Base-by-base conservation (phyloP, 2,888 invertebrate genomes). In the Didymodactylos carnosus region DNA sequence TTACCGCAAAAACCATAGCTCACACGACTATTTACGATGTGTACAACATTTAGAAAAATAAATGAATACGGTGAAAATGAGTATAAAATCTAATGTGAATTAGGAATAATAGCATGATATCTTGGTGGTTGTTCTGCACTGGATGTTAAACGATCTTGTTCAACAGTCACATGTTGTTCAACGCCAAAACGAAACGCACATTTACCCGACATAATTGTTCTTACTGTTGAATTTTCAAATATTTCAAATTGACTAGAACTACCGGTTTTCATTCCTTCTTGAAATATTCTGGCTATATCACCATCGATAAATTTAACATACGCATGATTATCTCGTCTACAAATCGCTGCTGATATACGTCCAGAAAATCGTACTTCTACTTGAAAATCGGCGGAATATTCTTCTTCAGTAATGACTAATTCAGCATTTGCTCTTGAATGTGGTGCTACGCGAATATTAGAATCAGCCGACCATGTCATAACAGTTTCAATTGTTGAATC, bases 381-480 rank as follows among this genome's bases (percentile, higher is more conserved):
- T 19, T 29, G 19, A 35, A 62, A 62, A 62, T 62, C 62, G 35
- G 62, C 62, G 8, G 35, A 35, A 35, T 62, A 62, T 62, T 62
- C 62, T 62, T 62, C 62, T 35, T 62, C 62, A 2, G 62, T 62
- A 19, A 62, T 62, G 10, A n/a, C n/a, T 29, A 35, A 62, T 35
- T 62, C 35, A 35, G 85, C 85, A 27, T 81, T 82, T 6, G 84
- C 84, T 76, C 76, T 78, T 72, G 78, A 78, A 23, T 77, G 76
- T 0, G 76, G 69, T 11, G 83, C 83, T 1, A 85, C 84, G 73
- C 80, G 78, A 40, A 85, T 82, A 75, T 80, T 81, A 69, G 79
- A 83, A 78, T 85, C 84, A 5, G 85, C 84, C 16, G 82, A 81
- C 85, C 85, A 85, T 7, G 82, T 81, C 73, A 85, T 79, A 46